Base-by-base conservation (phyloP, 2,888 invertebrate genomes). In the Polydrusus pterygomalis region DNA sequence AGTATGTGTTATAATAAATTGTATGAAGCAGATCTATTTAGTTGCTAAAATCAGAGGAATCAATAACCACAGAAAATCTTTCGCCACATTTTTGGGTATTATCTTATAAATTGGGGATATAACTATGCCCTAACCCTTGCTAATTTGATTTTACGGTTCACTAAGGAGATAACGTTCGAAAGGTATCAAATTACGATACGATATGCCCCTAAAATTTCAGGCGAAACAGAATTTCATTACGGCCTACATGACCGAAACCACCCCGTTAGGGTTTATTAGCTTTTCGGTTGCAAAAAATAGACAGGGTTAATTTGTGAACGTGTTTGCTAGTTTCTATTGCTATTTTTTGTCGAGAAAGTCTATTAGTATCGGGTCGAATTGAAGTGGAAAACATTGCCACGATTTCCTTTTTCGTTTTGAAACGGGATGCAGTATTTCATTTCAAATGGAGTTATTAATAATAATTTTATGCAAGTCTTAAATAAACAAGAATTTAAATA, bases 121-220 rank as follows among this genome's bases (percentile, higher is more conserved):
- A 67, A 67, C 60, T 67, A 58, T 10, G n/a, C 64, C 40, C 54
- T 47, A 60, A 67, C 64, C 73, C 73, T 51, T 67, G 60, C 30
- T 65, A 65, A 74, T 74, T 74, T 64, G 58, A 74, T 74, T 74
- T 74, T 64, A 70, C 74, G 69, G 64, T 64, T 64, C 74, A 64
- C 64, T 74, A 74, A 74, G 49, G 64, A 69, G 74, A 74, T 74
- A 70, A 74, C 70, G 74, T 70, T 74, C 74, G 56, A 64, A 56
- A 70, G 70, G 74, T 74, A 74, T 74, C 70, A 58, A 74, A 74
- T 74, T 70, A 74, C 65, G 74, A 74, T 68, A 74, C 68, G 68
- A 69, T 70, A 74, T 74, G 38, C 54, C 74, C 58, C 70, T 74
- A 74, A 74, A 74, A 68, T 70, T 56, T 58, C 34, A 58, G 70